Base-by-base conservation (phyloP, 2,888 invertebrate species). In the Gonocerus acuteangulatus region DNA sequence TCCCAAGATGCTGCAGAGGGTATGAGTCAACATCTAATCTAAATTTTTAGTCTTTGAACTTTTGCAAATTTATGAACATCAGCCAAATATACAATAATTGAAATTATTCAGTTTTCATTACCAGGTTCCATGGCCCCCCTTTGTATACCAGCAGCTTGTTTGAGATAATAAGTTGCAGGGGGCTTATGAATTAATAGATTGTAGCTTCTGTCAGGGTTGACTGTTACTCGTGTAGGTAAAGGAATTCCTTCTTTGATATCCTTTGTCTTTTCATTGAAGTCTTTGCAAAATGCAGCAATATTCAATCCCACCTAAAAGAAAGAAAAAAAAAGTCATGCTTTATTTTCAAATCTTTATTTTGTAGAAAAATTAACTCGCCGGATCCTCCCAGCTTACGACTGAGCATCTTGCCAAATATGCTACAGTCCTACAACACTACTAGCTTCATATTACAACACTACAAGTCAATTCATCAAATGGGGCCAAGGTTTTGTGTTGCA, bases 211-310 rank as follows among this genome's bases (percentile, higher is more conserved):
- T 99, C 96, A 2, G 94, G 78, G 77, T 90, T 89, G 0, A 93
- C 82, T 67, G 80, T 82, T 2, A 93, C 84, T 69, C 87, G 79
- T 34, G 86, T 85, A 0, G 95, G 95, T 51, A 97, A 71, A 0
- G 95, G 95, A 65, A 92, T 83, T 1, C 95, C 95, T 72, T 86
- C 87, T 71, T 91, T 93, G 23, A 91, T 84, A 67, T 93, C 84
- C 60, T 87, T 86, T 0, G 96, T 97, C 70, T 81, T 84, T 71
- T 90, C 88, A 76, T 97, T 97, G 71, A 99, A 99, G 69, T 99
- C 97, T 75, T 99, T 97, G 72, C 94, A 94, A 75, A 99, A 99
- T 18, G 87, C 86, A 27, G 90, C 89, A 71, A 99, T 95, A 72
- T 99, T 97, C 60, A 99, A 85, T 56, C 93, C 93, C 69, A 95